These are phyloP conservation scores for Priapulus caudatus DNA, from an alignment of 2,888 invertebrate genomes.

Conservation along the genomic window DNA sequence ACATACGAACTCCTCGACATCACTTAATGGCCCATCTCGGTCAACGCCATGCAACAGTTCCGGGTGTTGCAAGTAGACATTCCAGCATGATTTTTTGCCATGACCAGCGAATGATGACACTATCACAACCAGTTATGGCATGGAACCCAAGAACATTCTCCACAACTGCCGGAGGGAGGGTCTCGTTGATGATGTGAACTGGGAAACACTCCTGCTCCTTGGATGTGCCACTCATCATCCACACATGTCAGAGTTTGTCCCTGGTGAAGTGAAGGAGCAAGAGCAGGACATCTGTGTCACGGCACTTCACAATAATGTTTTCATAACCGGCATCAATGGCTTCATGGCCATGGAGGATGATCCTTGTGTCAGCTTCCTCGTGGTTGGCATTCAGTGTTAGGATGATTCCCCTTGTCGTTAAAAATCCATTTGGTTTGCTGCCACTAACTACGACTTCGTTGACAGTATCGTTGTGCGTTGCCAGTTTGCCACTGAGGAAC, in stretches of 20 bases:
- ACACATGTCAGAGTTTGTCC: not conserved
- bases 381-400: slow-evolving; percentile 7
- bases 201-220: slow-evolving; percentile 12
- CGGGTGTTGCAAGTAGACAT: slow-evolving; percentile 4
- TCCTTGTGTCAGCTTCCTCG: slow-evolving; percentile 11
- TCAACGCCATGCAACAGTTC: slow-evolving; percentile 12
- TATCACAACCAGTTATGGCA: slow-evolving; percentile 11
- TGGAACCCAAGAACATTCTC: slow-evolving; percentile 7
- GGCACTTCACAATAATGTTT: too few relatives aligned
- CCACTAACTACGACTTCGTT: too few relatives aligned
- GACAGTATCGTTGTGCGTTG: too few relatives aligned
- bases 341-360: too few relatives aligned
- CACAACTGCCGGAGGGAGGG: slow-evolving; percentile 7
- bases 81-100: slow-evolving; percentile 17
- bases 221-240: slow-evolving; percentile 14
- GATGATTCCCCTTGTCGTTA: slow-evolving; percentile 8
- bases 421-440: too few relatives aligned
- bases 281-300: slow-evolving; percentile 12
- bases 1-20: slow-evolving; percentile 14
- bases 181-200: slow-evolving; percentile 10
- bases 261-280: slow-evolving; percentile 10
- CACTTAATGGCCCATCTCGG: slow-evolving; percentile 4
- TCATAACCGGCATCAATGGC: too few relatives aligned
- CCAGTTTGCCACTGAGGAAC: too few relatives aligned
- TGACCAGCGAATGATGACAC: slow-evolving; percentile 12